Percentiles rank a stretch among this genome's conserved stretches.
Conservation (phyloP, 2,888 invertebrate species). For the Cheilosia scutellata region DNA sequence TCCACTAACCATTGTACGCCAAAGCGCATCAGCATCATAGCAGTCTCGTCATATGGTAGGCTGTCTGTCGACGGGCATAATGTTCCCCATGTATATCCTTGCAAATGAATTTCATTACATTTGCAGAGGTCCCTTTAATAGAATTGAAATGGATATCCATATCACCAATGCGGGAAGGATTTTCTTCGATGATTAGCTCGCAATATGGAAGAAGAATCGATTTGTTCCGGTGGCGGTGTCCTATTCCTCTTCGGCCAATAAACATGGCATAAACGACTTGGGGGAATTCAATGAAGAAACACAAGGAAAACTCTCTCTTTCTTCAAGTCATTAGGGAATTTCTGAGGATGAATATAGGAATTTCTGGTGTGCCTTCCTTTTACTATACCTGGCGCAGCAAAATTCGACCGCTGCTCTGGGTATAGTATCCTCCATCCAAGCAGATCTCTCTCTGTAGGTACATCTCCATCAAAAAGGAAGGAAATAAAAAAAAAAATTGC, state of each 20-base stretch:
- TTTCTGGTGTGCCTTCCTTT: slow-evolving; percentile 32
- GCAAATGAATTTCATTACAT: slow-evolving; percentile 14
- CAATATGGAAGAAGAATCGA: slow-evolving; percentile 54
- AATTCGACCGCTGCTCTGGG: slow-evolving; percentile 32
- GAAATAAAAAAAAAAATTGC: slow-evolving; percentile 23
- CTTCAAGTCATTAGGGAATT: slow-evolving; percentile 14
- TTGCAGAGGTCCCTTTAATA: slow-evolving; percentile 2
- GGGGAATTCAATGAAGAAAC: slow-evolving; percentile 28
- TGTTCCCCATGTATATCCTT: slow-evolving; percentile 8
- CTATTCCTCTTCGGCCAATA: slow-evolving; percentile 34
- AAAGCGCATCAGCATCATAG: slow-evolving; percentile 18
- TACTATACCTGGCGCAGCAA: slow-evolving; percentile 39
- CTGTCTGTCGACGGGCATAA: slow-evolving; percentile 1
- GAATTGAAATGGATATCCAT: background rate
- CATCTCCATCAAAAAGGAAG: slow-evolving; percentile 38
- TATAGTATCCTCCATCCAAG: slow-evolving; percentile 13
- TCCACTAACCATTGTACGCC: slow-evolving; percentile 2
- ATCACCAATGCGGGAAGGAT: background rate
- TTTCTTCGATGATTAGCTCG: slow-evolving; percentile 11
- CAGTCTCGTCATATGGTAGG: slow-evolving; percentile 1
- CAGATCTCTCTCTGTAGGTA: slow-evolving; percentile 24
- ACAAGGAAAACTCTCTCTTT: background rate
- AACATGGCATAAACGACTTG: slow-evolving; percentile 22
- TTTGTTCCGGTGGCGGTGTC: slow-evolving; percentile 1
- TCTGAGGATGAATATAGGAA: slow-evolving; percentile 1